phyloP scores from a whole-genome alignment of 2,888 invertebrate genomes.

The Candidula unifasciata region DNA sequence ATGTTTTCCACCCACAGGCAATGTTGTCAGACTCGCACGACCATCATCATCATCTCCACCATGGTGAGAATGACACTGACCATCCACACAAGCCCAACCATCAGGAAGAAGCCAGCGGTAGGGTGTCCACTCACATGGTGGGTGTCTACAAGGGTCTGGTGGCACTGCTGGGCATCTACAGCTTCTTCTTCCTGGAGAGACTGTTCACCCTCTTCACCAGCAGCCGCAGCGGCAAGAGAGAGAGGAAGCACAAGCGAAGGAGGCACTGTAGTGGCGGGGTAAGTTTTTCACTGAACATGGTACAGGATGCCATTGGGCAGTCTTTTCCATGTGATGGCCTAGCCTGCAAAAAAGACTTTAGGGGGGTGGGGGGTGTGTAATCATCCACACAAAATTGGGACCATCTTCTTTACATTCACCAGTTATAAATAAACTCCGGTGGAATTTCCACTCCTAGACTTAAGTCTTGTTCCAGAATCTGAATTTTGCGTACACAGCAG shows the following conservation, averaged over 20 bases:
- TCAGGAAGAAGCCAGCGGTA: not conserved
- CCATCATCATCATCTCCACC: constrained; percentile 1
- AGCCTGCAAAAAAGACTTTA: no score
- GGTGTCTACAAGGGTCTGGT: constrained; percentile 41
- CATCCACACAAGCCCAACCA: not conserved
- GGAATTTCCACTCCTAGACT: no score
- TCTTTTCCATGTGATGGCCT: no score
- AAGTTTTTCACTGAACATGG: not conserved
- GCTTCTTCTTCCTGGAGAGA: constrained; percentile 46
- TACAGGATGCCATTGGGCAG: not conserved
- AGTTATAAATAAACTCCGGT: no score
- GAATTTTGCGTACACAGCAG: no score
- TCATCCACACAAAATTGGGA: no score
- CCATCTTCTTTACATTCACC: no score
- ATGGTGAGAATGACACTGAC: not conserved
- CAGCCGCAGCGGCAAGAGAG: constrained; percentile 24
- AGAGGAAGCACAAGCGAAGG: constrained; percentile 2
- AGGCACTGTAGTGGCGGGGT: not conserved
- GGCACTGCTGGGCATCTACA: constrained; percentile 38
- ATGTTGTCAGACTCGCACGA: constrained; percentile 40
- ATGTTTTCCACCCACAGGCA: constrained; percentile 6
- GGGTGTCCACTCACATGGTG: not conserved
- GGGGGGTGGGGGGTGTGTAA: no score
- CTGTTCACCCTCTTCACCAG: constrained; percentile 36
- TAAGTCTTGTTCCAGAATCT: no score